These are phyloP conservation scores for Anthoptus insignis DNA, from an alignment of 2,888 invertebrate species.

Conservation along the genomic window DNA sequence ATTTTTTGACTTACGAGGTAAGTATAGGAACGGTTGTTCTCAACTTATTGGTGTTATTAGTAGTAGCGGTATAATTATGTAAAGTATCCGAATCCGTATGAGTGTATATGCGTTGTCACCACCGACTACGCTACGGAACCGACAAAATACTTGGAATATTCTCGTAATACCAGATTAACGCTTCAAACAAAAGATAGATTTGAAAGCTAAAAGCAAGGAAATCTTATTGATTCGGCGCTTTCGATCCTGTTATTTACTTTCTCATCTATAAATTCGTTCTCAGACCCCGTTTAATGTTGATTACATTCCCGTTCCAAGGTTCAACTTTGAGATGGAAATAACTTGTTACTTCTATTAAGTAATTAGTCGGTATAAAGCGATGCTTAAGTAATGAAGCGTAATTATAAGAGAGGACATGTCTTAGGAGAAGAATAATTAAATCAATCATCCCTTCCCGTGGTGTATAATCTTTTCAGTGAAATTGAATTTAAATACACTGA, in stretches of 20 bases:
- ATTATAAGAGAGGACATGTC: conserved; percentile 86
- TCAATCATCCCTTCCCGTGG: conserved; percentile 81
- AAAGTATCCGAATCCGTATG: no score
- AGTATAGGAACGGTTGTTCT: no score
- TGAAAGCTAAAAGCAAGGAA: conserved; percentile 28
- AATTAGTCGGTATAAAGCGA: conserved; percentile 85
- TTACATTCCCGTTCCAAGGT: conserved; percentile 71
- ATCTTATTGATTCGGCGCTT: conserved; percentile 38
- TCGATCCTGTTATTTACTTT: conserved; percentile 68
- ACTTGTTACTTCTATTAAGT: conserved; percentile 86
- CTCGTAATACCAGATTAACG: not conserved
- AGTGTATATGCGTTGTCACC: no score
- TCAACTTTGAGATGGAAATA: conserved; percentile 81
- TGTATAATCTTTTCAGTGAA: conserved; percentile 82
- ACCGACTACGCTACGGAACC: no score
- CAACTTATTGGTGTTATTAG: no score
- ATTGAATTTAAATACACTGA: conserved; percentile 79
- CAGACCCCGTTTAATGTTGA: conserved; percentile 76
- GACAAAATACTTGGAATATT: no score
- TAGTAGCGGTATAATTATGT: no score
- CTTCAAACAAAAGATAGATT: conserved; percentile 18
- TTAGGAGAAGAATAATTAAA: conserved; percentile 83
- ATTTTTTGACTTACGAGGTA: no score
- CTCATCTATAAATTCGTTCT: conserved; percentile 70
- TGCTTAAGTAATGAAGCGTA: conserved; percentile 85